Conservation (phyloP, 2,113 vertebrate species). For the Mus spicilegus region DNA sequence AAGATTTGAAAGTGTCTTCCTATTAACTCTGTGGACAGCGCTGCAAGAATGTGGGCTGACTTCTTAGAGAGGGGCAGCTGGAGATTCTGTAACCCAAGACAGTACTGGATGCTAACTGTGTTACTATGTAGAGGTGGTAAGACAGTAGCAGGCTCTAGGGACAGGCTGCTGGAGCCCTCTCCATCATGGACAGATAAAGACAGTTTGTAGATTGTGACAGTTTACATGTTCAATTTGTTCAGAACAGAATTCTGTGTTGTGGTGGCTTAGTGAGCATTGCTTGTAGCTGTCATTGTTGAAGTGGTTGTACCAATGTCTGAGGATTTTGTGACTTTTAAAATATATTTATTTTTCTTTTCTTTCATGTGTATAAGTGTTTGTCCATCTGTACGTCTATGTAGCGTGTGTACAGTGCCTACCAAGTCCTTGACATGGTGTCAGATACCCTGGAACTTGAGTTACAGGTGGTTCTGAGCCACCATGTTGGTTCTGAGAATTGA, state of each 20-base stretch:
- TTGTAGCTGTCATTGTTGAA: not conserved
- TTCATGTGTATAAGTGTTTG: not conserved
- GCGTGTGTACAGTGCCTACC: not conserved
- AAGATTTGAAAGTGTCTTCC: not conserved
- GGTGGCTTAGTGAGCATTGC: not conserved
- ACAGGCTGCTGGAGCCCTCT: not conserved
- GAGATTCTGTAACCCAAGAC: no score
- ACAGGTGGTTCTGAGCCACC: not conserved
- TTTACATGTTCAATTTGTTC: accelerated
- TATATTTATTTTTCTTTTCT: not conserved
- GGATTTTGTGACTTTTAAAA: not conserved
- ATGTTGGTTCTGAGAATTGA: not conserved
- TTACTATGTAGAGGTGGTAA: not conserved
- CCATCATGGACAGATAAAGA: not conserved
- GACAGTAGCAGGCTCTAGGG: not conserved
- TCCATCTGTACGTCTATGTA: not conserved
- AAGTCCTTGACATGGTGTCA: not conserved
- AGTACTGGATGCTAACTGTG: not conserved
- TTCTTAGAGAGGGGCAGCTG: not conserved
- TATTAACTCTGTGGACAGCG: not conserved
- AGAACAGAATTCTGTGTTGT: not conserved
- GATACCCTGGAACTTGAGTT: not conserved
- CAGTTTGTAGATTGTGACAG: not conserved
- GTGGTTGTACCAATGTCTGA: not conserved
- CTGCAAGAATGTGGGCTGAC: not conserved